Evolutionary conservation across 2,113 vertebrate genomes (phyloP).

Genomic region (Bettongia penicillata): DNA sequence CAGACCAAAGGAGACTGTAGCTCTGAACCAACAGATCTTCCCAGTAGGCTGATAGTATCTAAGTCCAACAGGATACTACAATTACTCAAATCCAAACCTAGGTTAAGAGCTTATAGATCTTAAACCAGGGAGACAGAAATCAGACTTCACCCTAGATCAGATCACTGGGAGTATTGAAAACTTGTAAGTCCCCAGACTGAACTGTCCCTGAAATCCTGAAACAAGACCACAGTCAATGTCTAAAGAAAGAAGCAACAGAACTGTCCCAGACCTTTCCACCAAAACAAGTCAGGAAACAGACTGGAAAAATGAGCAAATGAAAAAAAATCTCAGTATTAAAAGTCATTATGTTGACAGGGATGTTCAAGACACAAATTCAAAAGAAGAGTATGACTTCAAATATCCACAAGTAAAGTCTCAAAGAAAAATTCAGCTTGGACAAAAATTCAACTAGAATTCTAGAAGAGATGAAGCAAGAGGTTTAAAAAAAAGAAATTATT

Average conservation of each 20-base stretch:
- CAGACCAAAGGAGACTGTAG: background rate
- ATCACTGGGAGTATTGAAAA: background rate
- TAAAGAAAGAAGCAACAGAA: background rate
- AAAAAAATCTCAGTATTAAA: background rate
- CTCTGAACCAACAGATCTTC: background rate
- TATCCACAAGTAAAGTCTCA: background rate
- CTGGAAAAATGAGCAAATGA: background rate
- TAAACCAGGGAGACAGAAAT: background rate
- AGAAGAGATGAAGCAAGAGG: background rate
- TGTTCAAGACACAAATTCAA: background rate
- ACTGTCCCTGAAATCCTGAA: background rate
- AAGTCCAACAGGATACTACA: background rate
- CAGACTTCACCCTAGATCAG: background rate
- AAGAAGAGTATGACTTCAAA: background rate
- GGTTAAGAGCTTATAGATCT: background rate
- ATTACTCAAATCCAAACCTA: background rate
- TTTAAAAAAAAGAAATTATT: background rate
- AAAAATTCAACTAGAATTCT: background rate
- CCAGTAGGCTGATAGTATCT: background rate
- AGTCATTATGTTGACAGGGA: background rate
- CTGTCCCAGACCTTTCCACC: background rate
- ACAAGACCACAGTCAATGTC: background rate
- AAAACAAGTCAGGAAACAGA: background rate
- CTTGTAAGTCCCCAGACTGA: background rate
- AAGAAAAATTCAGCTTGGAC: background rate